Conservation (phyloP, 2,888 invertebrate species). For the Tupiocoris notatus region DNA sequence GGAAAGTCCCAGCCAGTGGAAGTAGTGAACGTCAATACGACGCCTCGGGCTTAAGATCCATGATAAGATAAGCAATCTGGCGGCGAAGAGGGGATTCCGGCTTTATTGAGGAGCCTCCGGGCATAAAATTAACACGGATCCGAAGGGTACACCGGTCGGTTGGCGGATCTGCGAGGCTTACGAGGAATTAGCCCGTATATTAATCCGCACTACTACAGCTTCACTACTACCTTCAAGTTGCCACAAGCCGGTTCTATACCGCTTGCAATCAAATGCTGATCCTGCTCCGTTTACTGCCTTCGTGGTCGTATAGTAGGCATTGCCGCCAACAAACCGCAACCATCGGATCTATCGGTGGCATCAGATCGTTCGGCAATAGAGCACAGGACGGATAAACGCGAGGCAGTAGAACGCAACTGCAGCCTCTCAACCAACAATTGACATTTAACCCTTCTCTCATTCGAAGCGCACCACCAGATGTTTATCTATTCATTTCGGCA, state of each 20-base stretch:
- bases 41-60: not conserved
- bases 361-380: too few species aligned
- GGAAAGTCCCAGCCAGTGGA: too few species aligned
- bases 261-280: not conserved
- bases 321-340: not conserved
- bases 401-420: not conserved
- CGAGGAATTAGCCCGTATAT: not conserved
- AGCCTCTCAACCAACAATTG: not conserved
- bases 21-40: not conserved
- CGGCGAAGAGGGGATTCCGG: not conserved
- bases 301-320: not conserved
- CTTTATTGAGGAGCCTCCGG: not conserved
- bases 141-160: not conserved
- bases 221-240: too few species aligned
- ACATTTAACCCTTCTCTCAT: too few species aligned
- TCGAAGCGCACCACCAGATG: too few species aligned
- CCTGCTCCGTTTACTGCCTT: not conserved
- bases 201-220: not conserved
- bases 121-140: not conserved
- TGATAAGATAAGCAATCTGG: not conserved
- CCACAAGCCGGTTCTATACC: not conserved
- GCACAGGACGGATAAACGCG: too few species aligned
- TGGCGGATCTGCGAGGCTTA: not conserved
- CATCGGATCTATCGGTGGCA: not conserved
- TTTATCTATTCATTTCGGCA: too few species aligned